phyloP scores from a whole-genome alignment of 2,797 vertebrate species.

The Nannoperca australis region DNA sequence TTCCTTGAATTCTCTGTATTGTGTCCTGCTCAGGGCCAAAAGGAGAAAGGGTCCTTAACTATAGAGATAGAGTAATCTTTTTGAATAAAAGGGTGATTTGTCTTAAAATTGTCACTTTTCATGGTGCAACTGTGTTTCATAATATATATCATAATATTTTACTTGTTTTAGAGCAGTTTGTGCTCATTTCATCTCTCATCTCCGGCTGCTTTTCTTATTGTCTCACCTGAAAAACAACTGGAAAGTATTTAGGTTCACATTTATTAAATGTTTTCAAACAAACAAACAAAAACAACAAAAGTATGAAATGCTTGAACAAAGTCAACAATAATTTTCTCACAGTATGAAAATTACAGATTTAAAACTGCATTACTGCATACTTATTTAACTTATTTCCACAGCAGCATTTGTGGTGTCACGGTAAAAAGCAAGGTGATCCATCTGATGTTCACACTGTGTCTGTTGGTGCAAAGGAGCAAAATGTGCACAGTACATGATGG shows the following conservation, averaged over 20 bases:
- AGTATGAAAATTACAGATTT: slow-evolving; percentile 41
- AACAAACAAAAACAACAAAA: slow-evolving; percentile 5
- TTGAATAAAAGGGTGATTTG: slow-evolving; percentile 21
- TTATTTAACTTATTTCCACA: slow-evolving; percentile 41
- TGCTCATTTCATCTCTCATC: slow-evolving; percentile 16
- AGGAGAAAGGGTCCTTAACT: not conserved
- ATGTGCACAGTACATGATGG: slow-evolving; percentile 43
- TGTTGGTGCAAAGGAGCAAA: slow-evolving; percentile 67
- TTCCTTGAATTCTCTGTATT: slow-evolving; percentile 18
- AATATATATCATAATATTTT: slow-evolving; percentile 6
- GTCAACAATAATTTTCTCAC: slow-evolving; percentile 33
- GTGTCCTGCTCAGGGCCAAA: not conserved
- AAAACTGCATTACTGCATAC: slow-evolving; percentile 34
- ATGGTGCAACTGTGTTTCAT: not conserved
- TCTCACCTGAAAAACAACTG: slow-evolving; percentile 23
- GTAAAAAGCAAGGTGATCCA: slow-evolving; percentile 46
- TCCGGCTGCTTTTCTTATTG: slow-evolving; percentile 6
- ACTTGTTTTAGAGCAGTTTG: not conserved
- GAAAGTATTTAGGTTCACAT: slow-evolving; percentile 41
- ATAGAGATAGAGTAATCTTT: slow-evolving; percentile 11
- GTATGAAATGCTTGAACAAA: slow-evolving; percentile 30
- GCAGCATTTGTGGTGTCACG: slow-evolving; percentile 40
- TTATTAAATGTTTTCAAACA: slow-evolving; percentile 37
- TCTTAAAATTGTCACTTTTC: slow-evolving; percentile 11
- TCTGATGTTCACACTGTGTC: slow-evolving; percentile 45